Conservation (phyloP, 2,113 vertebrate species). For the Pollachius pollachius region DNA sequence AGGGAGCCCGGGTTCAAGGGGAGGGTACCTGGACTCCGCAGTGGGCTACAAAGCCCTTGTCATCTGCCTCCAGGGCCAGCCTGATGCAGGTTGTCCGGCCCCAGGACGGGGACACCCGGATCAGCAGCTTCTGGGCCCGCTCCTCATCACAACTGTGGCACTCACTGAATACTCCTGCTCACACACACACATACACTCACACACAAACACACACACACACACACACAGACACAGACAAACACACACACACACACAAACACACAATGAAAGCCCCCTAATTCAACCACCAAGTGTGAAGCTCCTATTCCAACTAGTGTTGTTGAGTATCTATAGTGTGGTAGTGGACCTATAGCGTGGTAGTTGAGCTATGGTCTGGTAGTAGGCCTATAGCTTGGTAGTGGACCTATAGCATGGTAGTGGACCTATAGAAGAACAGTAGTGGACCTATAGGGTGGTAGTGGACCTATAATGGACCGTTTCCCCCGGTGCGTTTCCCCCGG, state of each 20-base stretch:
- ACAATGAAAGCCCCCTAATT: not conserved
- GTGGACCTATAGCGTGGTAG: no score
- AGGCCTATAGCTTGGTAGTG: no score
- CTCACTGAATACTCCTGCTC: conserved; percentile 82
- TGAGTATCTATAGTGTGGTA: no score
- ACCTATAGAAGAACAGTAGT: no score
- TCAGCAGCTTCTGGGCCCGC: conserved; percentile 84
- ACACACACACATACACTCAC: conserved; percentile 2
- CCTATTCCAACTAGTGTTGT: no score
- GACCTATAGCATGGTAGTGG: no score
- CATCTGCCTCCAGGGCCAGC: conserved; percentile 85
- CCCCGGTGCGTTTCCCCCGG: no score
- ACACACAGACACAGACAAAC: not conserved
- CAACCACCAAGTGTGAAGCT: not conserved
- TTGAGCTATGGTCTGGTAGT: no score
- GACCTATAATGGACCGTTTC: no score
- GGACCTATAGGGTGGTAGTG: no score
- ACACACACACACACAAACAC: not conserved
- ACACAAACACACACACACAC: conserved; percentile 3
- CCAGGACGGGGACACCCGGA: conserved; percentile 83
- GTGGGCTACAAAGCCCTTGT: conserved; percentile 89
- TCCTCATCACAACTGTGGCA: conserved; percentile 82
- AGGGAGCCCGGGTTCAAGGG: not conserved
- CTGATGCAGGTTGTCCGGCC: conserved; percentile 87
- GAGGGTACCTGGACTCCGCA: conserved; percentile 87